Conservation (phyloP, 2,113 vertebrate genomes). For the Hyperopisus bebe region DNA sequence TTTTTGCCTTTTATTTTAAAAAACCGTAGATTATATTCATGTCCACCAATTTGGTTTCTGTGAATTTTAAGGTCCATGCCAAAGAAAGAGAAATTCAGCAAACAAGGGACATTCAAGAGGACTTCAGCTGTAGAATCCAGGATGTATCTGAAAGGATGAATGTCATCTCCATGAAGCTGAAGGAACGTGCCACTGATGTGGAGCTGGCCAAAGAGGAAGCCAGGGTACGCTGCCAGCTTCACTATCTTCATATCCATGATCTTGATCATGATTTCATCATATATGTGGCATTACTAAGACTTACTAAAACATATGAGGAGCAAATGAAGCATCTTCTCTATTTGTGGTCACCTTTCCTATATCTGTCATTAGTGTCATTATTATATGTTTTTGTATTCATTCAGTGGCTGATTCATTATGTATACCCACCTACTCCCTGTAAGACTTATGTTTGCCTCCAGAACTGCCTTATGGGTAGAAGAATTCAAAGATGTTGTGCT, state of each 20-base stretch:
- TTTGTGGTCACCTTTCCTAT: neutral
- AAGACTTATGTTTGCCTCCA: neutral
- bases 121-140: conserved; percentile 73
- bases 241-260: conserved; percentile 13
- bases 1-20: neutral
- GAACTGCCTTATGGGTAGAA: neutral
- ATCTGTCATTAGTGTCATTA: no score
- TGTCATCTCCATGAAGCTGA: conserved; percentile 69
- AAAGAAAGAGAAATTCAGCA: conserved; percentile 81
- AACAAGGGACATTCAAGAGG: conserved; percentile 70
- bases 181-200: conserved; percentile 73
- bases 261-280: neutral
- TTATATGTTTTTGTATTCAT: neutral
- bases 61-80: conserved; percentile 66
- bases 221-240: conserved; percentile 58
- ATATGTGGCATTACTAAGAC: neutral
- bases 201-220: conserved; percentile 75
- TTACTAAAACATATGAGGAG: neutral
- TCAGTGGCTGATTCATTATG: neutral
- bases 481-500: neutral
- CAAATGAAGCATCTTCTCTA: neutral
- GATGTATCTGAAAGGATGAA: conserved; percentile 72
- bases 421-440: neutral
- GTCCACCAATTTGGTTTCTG: conserved; percentile 3
- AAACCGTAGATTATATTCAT: neutral